Percentiles rank a stretch among this genome's conserved stretches.
Conservation (phyloP, 1,140 invertebrate species). For the Magallana gigas region DNA sequence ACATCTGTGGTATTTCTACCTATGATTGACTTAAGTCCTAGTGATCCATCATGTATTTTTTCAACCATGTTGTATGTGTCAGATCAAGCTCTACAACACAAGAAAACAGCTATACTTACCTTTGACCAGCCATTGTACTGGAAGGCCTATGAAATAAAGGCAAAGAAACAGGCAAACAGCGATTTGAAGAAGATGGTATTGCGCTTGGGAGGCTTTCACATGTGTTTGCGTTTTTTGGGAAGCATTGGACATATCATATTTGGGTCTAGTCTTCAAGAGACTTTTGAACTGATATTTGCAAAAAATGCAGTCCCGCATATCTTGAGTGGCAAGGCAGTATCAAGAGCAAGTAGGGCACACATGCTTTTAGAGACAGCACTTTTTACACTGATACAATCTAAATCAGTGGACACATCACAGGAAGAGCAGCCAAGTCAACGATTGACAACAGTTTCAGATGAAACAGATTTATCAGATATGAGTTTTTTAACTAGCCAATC, state of each 20-base stretch:
- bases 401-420: neutral
- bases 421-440: neutral
- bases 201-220: slow-evolving; percentile 61
- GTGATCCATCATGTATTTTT: slow-evolving; percentile 64
- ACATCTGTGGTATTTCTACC: slow-evolving; percentile 61
- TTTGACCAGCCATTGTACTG: slow-evolving; percentile 70
- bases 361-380: slow-evolving; percentile 63
- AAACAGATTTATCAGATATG: no score
- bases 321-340: slow-evolving; percentile 76
- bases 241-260: slow-evolving; percentile 61
- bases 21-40: slow-evolving; percentile 66
- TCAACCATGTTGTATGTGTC: slow-evolving; percentile 65
- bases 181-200: slow-evolving; percentile 46
- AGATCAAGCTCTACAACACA: slow-evolving; percentile 50
- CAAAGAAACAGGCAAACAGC: slow-evolving; percentile 41
- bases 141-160: slow-evolving; percentile 59
- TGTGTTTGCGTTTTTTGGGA: slow-evolving; percentile 64
- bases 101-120: slow-evolving; percentile 60
- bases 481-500: neutral
- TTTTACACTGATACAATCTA: neutral
- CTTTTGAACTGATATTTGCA: slow-evolving; percentile 59
- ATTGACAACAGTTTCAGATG: no score
- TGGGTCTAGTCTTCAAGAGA: slow-evolving; percentile 57
- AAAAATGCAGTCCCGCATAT: slow-evolving; percentile 72
- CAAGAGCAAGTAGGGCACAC: slow-evolving; percentile 76